These are phyloP conservation scores for Flexamia atlantica DNA, from an alignment of 2,888 invertebrate genomes.

Conservation along the genomic window DNA sequence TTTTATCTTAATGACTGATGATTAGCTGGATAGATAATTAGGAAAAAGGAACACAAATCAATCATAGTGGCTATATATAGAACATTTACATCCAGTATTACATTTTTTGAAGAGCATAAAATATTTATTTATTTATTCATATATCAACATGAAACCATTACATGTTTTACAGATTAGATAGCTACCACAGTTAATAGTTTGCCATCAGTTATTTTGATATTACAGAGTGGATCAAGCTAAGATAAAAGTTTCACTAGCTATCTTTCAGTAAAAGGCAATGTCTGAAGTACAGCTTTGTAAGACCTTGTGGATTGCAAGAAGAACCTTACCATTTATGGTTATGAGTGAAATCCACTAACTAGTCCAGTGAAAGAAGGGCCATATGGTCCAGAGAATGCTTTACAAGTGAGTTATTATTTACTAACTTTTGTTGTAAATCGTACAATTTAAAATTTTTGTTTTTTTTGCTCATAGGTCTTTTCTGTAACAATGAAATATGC, in stretches of 20 bases:
- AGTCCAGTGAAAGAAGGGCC: conserved; percentile 25
- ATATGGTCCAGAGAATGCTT: conserved; percentile 4
- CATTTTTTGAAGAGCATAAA: too few relatives aligned
- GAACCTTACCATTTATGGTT: conserved; percentile 48
- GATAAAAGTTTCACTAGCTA: neutral
- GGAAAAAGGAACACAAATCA: too few relatives aligned
- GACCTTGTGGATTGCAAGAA: conserved; percentile 22
- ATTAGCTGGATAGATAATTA: too few relatives aligned
- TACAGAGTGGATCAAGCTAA: neutral
- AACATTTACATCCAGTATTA: too few relatives aligned
- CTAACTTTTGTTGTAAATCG: neutral
- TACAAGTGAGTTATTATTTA: neutral
- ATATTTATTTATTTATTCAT: too few relatives aligned
- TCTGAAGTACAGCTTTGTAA: conserved; percentile 27
- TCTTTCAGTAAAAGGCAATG: conserved; percentile 26
- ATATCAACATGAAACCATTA: neutral
- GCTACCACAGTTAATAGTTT: neutral
- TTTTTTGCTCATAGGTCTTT: neutral
- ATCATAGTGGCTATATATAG: too few relatives aligned
- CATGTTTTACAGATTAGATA: neutral
- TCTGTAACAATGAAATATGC: too few relatives aligned
- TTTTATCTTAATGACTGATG: too few relatives aligned
- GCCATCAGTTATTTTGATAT: neutral
- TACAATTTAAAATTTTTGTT: neutral
- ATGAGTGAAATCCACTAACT: conserved; percentile 33